These are phyloP conservation scores for Himalopsyche anomala DNA, from an alignment of 2,888 invertebrate species.

Conservation along the genomic window DNA sequence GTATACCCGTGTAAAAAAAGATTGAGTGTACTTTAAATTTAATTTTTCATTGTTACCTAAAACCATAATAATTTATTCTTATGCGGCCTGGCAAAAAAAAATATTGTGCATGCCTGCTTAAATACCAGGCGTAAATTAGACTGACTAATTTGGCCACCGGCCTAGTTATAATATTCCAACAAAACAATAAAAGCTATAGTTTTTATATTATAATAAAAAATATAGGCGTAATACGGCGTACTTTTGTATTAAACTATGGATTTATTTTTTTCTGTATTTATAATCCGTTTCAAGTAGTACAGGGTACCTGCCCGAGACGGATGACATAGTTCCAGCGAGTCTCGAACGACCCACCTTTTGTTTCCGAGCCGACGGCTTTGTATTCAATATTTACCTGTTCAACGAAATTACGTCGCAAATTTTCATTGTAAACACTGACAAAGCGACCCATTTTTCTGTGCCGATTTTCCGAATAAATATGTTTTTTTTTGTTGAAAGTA, in stretches of 20 bases:
- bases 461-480: neutral
- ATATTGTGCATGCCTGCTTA: no score
- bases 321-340: neutral
- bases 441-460: neutral
- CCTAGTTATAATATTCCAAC: no score
- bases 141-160: no score
- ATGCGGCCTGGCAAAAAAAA: no score
- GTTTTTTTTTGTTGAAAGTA: constrained; percentile 6
- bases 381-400: constrained; percentile 53
- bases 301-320: neutral
- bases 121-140: no score
- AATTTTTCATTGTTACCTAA: no score
- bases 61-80: no score
- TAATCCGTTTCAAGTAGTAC: neutral
- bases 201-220: no score
- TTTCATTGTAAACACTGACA: constrained; percentile 52
- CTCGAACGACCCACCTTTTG: neutral
- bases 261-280: neutral
- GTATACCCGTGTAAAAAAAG: no score
- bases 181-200: no score
- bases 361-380: constrained; percentile 13
- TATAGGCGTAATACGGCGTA: no score
- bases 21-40: no score
- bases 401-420: constrained; percentile 50
- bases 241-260: neutral